phyloP scores from a whole-genome alignment of 2,888 invertebrate species.

The Melanchra persicariae region DNA sequence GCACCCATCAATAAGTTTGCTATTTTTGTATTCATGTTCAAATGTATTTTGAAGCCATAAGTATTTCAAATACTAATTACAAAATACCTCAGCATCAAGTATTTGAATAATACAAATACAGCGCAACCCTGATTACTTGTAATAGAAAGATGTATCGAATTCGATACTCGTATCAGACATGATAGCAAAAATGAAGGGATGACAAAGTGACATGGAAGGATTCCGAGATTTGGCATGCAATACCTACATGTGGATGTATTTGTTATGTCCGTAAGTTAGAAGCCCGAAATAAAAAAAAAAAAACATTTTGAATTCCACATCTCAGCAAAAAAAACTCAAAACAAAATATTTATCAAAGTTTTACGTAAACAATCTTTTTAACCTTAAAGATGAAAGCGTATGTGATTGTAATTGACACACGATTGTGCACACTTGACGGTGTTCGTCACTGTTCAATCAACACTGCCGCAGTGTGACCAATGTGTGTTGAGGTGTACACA shows the following conservation, averaged over 20 bases:
- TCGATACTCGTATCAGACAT: not conserved
- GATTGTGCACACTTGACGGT: slow-evolving; percentile 54
- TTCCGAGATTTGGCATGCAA: not conserved
- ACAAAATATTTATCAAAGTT: not conserved
- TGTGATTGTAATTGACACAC: slow-evolving; percentile 46
- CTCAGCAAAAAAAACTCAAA: not conserved
- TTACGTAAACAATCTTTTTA: slow-evolving; percentile 40
- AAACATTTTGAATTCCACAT: slow-evolving; percentile 1
- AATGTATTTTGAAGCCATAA: too few relatives aligned
- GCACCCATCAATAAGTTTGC: too few relatives aligned
- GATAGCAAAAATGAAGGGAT: not conserved
- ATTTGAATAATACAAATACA: too few relatives aligned
- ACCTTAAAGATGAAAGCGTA: slow-evolving; percentile 58
- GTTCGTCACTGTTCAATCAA: slow-evolving; percentile 37
- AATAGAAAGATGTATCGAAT: too few relatives aligned
- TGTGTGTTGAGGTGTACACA: slow-evolving; percentile 16
- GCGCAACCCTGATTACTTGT: too few relatives aligned
- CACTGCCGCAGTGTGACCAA: slow-evolving; percentile 33
- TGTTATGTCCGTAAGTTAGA: too few relatives aligned
- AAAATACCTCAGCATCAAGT: too few relatives aligned
- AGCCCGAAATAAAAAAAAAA: not conserved
- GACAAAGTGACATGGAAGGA: not conserved
- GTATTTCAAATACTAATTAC: too few relatives aligned
- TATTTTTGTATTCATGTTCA: too few relatives aligned
- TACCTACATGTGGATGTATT: too few relatives aligned